A percentile compares a stretch with the other conserved stretches of the same genome.
Evolutionary conservation across 2,113 vertebrate species (phyloP).

Genomic region (Columbina picui): DNA sequence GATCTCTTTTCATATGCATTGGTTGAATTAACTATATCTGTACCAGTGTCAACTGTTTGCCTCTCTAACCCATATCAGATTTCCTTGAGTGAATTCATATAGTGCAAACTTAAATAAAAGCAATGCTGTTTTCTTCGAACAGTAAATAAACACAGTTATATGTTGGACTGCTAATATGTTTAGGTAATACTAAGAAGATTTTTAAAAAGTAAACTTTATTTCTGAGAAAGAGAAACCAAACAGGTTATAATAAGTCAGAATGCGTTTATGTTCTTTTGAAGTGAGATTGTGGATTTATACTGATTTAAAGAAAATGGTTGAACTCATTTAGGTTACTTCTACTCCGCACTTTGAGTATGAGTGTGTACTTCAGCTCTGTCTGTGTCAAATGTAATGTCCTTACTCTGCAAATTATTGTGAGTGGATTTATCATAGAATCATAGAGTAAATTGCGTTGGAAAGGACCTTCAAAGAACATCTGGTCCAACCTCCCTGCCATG

Average conservation of each 20-base stretch:
- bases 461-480: not conserved
- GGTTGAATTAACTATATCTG: not conserved
- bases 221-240: not conserved
- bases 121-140: not conserved
- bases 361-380: not conserved
- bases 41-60: not conserved
- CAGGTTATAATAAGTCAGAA: not conserved
- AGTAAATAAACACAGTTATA: not conserved
- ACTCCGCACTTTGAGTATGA: not conserved
- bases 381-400: not conserved
- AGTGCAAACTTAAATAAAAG: not conserved
- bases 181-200: not conserved
- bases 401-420: not conserved
- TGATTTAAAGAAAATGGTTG: not conserved
- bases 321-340: not conserved
- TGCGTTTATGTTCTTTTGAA: not conserved
- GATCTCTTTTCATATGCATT: not conserved
- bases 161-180: not conserved
- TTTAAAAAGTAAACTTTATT: not conserved
- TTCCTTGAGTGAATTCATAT: not conserved
- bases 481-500: accelerated
- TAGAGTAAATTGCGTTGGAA: not conserved
- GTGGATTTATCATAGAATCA: not conserved
- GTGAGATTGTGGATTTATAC: not conserved
- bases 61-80: not conserved